Evolutionary conservation across 2,888 invertebrate genomes (phyloP).

Genomic region (Belgica antarctica): DNA sequence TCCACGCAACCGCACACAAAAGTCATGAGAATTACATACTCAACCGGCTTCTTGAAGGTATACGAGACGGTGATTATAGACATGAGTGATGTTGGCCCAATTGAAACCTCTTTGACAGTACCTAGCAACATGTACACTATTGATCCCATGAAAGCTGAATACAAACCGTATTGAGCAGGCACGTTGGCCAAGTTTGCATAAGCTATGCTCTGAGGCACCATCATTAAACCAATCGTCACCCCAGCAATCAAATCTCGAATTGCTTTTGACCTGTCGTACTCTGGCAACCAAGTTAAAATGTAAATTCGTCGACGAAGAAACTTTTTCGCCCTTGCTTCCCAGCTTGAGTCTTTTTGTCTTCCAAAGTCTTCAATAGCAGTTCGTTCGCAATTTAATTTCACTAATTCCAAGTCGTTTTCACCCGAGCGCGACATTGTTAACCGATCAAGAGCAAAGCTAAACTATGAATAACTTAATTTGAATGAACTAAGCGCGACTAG

Average conservation of each 20-base stretch:
- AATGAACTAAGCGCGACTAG: background rate
- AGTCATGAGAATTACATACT: slow-evolving; percentile 72
- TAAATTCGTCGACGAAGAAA: slow-evolving; percentile 54
- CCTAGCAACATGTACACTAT: slow-evolving; percentile 86
- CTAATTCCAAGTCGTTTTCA: background rate
- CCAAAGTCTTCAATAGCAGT: background rate
- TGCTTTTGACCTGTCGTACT: slow-evolving; percentile 66
- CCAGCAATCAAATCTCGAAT: slow-evolving; percentile 84
- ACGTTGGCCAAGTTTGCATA: slow-evolving; percentile 83
- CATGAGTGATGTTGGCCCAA: slow-evolving; percentile 93
- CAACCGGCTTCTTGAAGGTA: slow-evolving; percentile 66
- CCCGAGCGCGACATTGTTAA: background rate
- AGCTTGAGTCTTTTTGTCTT: background rate
- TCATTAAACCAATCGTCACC: slow-evolving; percentile 81
- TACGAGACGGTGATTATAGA: slow-evolving; percentile 77
- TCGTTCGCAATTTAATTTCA: background rate
- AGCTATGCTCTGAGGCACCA: slow-evolving; percentile 91
- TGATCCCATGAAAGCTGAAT: slow-evolving; percentile 86
- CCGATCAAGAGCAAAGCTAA: background rate
- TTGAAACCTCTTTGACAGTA: slow-evolving; percentile 80
- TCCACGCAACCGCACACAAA: slow-evolving; percentile 77
- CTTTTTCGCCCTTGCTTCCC: background rate
- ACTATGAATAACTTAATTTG: background rate
- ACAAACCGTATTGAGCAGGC: slow-evolving; percentile 81
- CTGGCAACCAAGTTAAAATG: slow-evolving; percentile 65